Evolutionary conservation across 2,113 vertebrate genomes (phyloP), one percentile per base, ranked within the genome.

Genomic region (Sturnira hondurensis): DNA sequence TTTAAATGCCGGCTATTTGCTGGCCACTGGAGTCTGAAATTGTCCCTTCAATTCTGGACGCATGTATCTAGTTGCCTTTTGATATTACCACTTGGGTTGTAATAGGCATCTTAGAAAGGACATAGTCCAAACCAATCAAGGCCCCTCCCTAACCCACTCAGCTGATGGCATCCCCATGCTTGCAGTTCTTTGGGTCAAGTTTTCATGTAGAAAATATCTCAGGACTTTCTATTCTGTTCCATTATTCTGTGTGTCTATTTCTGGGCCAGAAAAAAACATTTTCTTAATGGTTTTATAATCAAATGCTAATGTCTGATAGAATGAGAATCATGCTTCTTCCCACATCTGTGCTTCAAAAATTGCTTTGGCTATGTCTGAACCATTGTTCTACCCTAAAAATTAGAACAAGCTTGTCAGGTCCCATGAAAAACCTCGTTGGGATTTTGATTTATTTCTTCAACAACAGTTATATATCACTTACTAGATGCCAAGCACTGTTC

Each of bases 371-470:
- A 86, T 94, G 89, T 96, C 95, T 84, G 95, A 82, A 68, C 78
- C 45, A 70, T 93, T 92, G 70, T 97, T 96, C 88, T 86, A 56
- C 77, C 77, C 94, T 47, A 52, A 31, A 80, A 87, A 78, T 94
- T 85, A 81, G 22, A 95, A 94, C 61, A 90, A 56, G 58, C 52
- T 94, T 92, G 89, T 96, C 88, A 92, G 71, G 38, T 85, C 93
- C 56, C 47, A n/a, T 77, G 67, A 91, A 94, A 81, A 95, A 65
- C 17, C 24, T 91, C 41, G 20, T 68, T 91, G 73, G 41, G 67
- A 95, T 97, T 96, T 93, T 96, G 91, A 88, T 92, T 95, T 97
- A 87, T 96, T 97, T 97, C 73, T 90, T 96, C 94, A 94, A 91
- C 67, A 97, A 86, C 54, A 88, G n/a, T 82, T 95, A 74, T 38